Conservation (phyloP, 2,113 vertebrate species). For the Caranx ignobilis region DNA sequence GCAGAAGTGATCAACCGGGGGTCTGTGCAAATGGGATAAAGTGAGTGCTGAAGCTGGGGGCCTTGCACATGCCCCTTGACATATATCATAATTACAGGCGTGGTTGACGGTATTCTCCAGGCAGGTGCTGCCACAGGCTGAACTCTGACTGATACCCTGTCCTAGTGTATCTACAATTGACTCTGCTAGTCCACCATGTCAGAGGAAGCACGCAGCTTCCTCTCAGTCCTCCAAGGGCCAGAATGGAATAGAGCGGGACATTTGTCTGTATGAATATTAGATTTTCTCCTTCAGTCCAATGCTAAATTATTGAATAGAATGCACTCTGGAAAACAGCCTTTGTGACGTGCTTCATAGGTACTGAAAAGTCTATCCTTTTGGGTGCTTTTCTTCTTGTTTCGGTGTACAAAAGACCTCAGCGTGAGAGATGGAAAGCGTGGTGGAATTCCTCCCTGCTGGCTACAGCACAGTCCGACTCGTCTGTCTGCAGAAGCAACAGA, state of each 20-base stretch:
- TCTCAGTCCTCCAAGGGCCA: slow-evolving; percentile 46
- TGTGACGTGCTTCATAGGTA: slow-evolving; percentile 48
- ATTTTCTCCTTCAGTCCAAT: slow-evolving; percentile 65
- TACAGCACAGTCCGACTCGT: slow-evolving; percentile 57
- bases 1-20: too few relatives aligned
- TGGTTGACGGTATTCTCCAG: slow-evolving; percentile 6
- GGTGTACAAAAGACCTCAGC: slow-evolving; percentile 43
- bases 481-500: slow-evolving; percentile 83
- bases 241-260: slow-evolving; percentile 64
- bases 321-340: slow-evolving; percentile 75
- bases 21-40: too few relatives aligned
- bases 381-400: slow-evolving; percentile 38
- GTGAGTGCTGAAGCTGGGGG: too few relatives aligned
- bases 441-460: slow-evolving; percentile 83
- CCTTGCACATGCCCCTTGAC: too few relatives aligned
- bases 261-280: slow-evolving; percentile 81
- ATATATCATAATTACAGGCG: too few relatives aligned
- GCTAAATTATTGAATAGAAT: slow-evolving; percentile 81
- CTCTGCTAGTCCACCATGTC: slow-evolving; percentile 11
- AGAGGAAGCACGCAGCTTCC: slow-evolving; percentile 50
- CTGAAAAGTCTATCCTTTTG: slow-evolving; percentile 50
- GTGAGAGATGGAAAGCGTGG: slow-evolving; percentile 58
- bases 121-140: slow-evolving; percentile 2
- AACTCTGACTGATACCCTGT: slow-evolving; percentile 41
- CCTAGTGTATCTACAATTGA: not conserved